These are phyloP conservation scores for Tromatobia lineatoria DNA, from an alignment of 2,888 invertebrate species.

Conservation along the genomic window DNA sequence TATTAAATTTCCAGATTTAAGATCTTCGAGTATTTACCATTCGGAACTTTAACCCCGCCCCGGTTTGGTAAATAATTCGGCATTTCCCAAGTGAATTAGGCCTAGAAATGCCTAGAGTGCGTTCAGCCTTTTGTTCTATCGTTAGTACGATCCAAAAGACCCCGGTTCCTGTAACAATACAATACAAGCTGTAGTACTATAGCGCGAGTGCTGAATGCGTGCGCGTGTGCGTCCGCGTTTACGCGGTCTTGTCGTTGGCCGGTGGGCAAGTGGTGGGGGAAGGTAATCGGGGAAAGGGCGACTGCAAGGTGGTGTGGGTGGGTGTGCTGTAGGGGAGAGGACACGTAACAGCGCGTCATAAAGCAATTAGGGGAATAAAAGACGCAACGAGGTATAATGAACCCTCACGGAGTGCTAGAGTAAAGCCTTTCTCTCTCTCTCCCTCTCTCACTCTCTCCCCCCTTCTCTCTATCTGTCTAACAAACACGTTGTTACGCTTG, in stretches of 20 bases:
- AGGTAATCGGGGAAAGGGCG: slow-evolving; percentile 53
- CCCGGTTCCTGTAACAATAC: background rate
- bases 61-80: background rate
- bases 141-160: background rate
- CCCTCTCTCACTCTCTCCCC: background rate
- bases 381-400: slow-evolving; percentile 73
- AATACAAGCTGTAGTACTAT: background rate
- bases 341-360: slow-evolving; percentile 71
- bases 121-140: slow-evolving; percentile 1
- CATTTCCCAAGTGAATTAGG: background rate
- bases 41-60: too few species aligned
- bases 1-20: too few species aligned
- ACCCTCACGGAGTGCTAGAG: slow-evolving; percentile 68
- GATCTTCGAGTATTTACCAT: too few species aligned
- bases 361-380: slow-evolving; percentile 75
- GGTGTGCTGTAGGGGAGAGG: slow-evolving; percentile 23
- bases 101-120: background rate
- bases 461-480: background rate
- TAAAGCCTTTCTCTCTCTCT: slow-evolving; percentile 32
- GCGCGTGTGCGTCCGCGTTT: slow-evolving; percentile 29
- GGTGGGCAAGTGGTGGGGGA: slow-evolving; percentile 24
- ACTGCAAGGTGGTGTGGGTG: slow-evolving; percentile 17
- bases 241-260: slow-evolving; percentile 14
- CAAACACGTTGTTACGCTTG: slow-evolving; percentile 18
- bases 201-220: slow-evolving; percentile 10